phyloP scores from a whole-genome alignment of 2,113 vertebrate genomes.

The Fulica atra region DNA sequence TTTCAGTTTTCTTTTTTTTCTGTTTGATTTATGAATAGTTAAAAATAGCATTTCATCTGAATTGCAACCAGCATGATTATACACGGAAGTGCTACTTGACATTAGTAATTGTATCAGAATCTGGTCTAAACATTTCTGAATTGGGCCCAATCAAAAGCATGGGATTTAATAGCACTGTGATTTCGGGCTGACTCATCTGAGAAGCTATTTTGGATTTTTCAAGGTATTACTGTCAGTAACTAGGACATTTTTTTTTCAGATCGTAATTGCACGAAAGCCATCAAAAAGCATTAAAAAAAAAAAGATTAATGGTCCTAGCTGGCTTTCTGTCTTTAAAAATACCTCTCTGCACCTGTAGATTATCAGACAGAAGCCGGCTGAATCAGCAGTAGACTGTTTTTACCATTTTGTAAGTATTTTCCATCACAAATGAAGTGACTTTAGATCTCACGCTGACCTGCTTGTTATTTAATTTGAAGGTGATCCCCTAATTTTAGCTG shows the following conservation, averaged over 20 bases:
- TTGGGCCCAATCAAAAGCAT: slow-evolving; percentile 36
- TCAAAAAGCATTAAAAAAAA: not conserved
- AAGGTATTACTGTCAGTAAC: slow-evolving; percentile 50
- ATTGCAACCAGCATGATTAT: slow-evolving; percentile 23
- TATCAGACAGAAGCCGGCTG: not conserved
- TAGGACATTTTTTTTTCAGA: not conserved
- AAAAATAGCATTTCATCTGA: slow-evolving; percentile 34
- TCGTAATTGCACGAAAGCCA: slow-evolving; percentile 8
- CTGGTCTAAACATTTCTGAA: slow-evolving; percentile 60
- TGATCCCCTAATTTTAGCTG: not conserved
- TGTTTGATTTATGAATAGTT: not conserved
- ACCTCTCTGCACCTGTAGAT: not conserved
- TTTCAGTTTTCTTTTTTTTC: not conserved
- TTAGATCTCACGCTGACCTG: not conserved
- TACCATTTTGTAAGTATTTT: not conserved
- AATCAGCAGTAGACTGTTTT: not conserved
- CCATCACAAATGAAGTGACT: not conserved
- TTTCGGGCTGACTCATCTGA: slow-evolving; percentile 58
- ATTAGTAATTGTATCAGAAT: slow-evolving; percentile 56
- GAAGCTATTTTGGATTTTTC: slow-evolving; percentile 59
- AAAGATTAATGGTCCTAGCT: not conserved
- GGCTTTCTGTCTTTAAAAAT: slow-evolving; percentile 35
- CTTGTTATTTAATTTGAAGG: slow-evolving; percentile 9
- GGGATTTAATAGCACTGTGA: slow-evolving; percentile 45
- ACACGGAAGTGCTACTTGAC: slow-evolving; percentile 28